Evolutionary conservation across 2,888 invertebrate genomes (phyloP).

Genomic region (Taphrorychus bicolor): DNA sequence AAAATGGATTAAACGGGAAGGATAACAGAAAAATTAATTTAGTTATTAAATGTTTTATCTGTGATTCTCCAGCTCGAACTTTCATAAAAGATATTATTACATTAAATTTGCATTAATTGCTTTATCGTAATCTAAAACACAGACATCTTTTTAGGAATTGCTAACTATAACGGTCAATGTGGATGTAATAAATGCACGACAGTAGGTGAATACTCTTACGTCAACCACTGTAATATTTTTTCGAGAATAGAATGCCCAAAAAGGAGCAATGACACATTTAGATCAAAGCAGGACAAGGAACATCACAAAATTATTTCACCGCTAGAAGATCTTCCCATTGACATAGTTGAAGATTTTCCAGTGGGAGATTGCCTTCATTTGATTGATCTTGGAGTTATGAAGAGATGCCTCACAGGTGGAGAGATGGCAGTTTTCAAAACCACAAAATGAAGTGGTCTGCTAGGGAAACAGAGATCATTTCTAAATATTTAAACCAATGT

Average conservation of each 20-base stretch:
- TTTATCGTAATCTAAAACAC: too few relatives aligned
- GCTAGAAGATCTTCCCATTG: slow-evolving; percentile 14
- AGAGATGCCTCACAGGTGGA: slow-evolving; percentile 41
- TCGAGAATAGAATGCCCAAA: not conserved
- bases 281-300: not conserved
- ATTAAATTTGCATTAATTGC: too few relatives aligned
- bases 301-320: not conserved
- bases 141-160: too few relatives aligned
- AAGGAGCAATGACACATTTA: not conserved
- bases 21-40: not conserved
- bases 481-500: slow-evolving; percentile 31
- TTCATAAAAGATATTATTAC: slow-evolving; percentile 35
- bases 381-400: slow-evolving; percentile 38
- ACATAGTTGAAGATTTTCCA: slow-evolving; percentile 37
- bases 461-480: slow-evolving; percentile 26
- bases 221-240: slow-evolving; percentile 17
- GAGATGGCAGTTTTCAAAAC: slow-evolving; percentile 38
- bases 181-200: slow-evolving; percentile 42
- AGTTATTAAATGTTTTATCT: slow-evolving; percentile 37
- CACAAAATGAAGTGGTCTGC: slow-evolving; percentile 41
- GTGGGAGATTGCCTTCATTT: slow-evolving; percentile 36
- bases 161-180: slow-evolving; percentile 40
- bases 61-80: slow-evolving; percentile 41
- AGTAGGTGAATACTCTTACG: slow-evolving; percentile 40
- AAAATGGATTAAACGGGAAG: not conserved